Evolutionary conservation across 2,888 invertebrate species (phyloP).

Genomic region (Bruchidius siliquastri): DNA sequence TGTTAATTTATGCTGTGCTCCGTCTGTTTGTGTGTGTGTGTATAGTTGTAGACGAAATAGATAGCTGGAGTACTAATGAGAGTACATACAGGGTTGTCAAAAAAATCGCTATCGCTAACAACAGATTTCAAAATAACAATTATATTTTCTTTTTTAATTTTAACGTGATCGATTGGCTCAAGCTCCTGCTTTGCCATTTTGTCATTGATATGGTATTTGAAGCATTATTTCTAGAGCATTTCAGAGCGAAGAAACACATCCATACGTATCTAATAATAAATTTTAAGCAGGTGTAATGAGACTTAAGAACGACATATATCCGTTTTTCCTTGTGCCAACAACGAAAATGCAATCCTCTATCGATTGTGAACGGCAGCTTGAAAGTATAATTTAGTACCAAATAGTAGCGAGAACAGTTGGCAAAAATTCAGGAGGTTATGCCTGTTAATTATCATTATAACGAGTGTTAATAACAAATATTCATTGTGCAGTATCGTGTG

Average conservation of each 20-base stretch:
- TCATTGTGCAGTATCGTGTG: background rate
- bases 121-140: too few species aligned
- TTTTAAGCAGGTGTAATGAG: background rate
- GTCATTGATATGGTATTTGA: too few species aligned
- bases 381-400: background rate
- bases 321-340: background rate
- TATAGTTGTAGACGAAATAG: background rate
- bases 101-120: too few species aligned
- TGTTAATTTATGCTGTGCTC: background rate
- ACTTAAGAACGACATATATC: too few species aligned
- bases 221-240: too few species aligned
- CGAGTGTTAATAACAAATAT: background rate
- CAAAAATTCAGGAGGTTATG: slow-evolving; percentile 8
- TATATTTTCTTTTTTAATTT: too few species aligned
- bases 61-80: background rate
- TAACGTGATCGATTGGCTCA: too few species aligned
- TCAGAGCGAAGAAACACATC: too few species aligned
- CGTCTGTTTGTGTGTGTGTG: background rate
- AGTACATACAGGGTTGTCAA: too few species aligned
- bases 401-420: slow-evolving; percentile 5
- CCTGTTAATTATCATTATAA: slow-evolving; percentile 6
- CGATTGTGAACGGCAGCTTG: background rate
- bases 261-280: too few species aligned
- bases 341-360: background rate
- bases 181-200: too few species aligned